Evolutionary conservation across 2,113 vertebrate genomes (phyloP), one percentile per base, ranked within the genome.

Genomic region (Hippocampus barbouri): DNA sequence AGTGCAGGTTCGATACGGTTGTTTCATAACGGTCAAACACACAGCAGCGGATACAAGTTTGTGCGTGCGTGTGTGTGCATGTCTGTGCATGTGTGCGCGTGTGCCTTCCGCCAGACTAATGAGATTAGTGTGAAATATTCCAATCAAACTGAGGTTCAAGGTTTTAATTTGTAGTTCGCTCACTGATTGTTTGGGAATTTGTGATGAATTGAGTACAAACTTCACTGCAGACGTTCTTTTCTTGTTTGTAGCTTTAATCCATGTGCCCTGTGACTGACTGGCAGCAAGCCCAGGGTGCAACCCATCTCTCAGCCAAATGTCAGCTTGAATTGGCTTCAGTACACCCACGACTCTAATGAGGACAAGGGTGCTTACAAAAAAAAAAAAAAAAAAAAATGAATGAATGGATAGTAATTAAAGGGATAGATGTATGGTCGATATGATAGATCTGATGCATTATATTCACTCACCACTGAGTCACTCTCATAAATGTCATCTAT

Each of bases 61-160:
- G 40, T 56, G 66, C 20, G 40, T 30, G 62, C 23, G 62, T 23
- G 9, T 40, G 59, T 38, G 34, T 38, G 34, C 34, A 38, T 38
- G 34, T 38, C 34, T 25, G 4, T 53, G 41, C 23, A 43, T 27
- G 11, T 45, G 62, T 45, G 43, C 15, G 41, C 21, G 64, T 27
- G 11, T 45, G 62, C 9, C 34, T 40, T 40, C 70, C 6, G 27
- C 27, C 40, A 72, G 68, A 30, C 27, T 71, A 59, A 68, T 70
- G 43, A 51, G 20, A 53, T 53, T 53, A 23, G 53, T 23, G 20
- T 10, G 9, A 56, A 56, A 56, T 56, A 56, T 56, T 56, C 21
- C 53, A 56, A 53, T 53, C 20, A 21, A 21, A 49, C 15, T 49
- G 15, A 0, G 15, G 47, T 49, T 49, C 51, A 54, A 54, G 51